These are phyloP conservation scores for Porites cylindrica DNA, from an alignment of 92 coral and sea anemone genomes.

Conservation along the genomic window DNA sequence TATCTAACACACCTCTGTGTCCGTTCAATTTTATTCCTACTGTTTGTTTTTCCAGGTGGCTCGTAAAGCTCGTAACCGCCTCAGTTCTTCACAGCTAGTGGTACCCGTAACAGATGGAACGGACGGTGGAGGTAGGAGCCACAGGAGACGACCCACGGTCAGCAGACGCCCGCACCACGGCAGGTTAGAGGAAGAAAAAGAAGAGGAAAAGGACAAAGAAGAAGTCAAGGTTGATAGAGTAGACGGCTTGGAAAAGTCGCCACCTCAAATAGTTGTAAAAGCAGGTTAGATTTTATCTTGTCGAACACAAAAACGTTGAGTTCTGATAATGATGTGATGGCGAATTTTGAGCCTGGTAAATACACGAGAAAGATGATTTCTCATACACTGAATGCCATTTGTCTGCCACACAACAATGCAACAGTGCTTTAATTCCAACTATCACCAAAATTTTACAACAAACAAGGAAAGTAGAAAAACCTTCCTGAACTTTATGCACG, in stretches of 20 bases:
- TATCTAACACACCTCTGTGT: background rate
- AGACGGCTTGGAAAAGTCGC: slow-evolving; percentile 46
- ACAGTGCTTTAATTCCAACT: too few species aligned
- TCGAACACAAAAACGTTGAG: background rate
- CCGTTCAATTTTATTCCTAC: too few species aligned
- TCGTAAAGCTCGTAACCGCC: slow-evolving; percentile 91
- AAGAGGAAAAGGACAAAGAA: slow-evolving; percentile 55
- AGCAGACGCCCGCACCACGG: slow-evolving; percentile 69
- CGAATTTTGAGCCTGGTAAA: too few species aligned
- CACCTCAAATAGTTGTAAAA: slow-evolving; percentile 12
- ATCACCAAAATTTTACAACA: too few species aligned
- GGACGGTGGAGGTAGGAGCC: slow-evolving; percentile 67
- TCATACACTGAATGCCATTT: too few species aligned
- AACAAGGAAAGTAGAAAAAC: too few species aligned
- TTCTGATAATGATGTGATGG: too few species aligned
- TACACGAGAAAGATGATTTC: too few species aligned
- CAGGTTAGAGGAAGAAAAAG: slow-evolving; percentile 68
- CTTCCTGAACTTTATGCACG: too few species aligned
- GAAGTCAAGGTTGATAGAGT: slow-evolving; percentile 33
- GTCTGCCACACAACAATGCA: too few species aligned
- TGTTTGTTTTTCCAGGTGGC: slow-evolving; percentile 72
- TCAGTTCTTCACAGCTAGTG: slow-evolving; percentile 74
- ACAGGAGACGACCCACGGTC: slow-evolving; percentile 92
- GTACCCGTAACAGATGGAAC: slow-evolving; percentile 72
- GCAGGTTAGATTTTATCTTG: background rate